A percentile compares a stretch with the other conserved stretches of the same genome.
Conservation (phyloP, 2,888 invertebrate genomes). For the Troglohyphantes excavatus region DNA sequence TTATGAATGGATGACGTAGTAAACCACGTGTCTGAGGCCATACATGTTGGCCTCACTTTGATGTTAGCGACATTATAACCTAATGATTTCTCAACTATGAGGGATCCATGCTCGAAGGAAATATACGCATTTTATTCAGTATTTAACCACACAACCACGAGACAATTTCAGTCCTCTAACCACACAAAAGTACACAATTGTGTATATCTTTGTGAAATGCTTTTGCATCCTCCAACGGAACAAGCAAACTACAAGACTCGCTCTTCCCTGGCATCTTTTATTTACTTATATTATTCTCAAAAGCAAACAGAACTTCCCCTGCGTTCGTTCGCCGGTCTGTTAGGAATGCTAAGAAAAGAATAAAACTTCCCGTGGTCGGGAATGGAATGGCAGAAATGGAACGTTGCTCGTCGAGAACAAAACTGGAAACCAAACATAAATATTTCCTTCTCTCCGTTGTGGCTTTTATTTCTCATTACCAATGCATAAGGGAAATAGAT, state of each 20-base stretch:
- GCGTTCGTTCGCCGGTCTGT: conserved; percentile 20
- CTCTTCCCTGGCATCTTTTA: conserved; percentile 21
- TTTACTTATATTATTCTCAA: conserved; percentile 42
- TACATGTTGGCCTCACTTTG: too few relatives aligned
- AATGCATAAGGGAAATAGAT: conserved; percentile 44
- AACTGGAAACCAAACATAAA: conserved; percentile 36
- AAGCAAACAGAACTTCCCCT: conserved; percentile 38
- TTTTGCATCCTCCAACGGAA: not conserved
- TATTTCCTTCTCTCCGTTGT: conserved; percentile 5
- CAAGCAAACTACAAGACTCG: not conserved
- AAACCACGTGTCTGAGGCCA: too few relatives aligned
- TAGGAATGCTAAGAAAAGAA: conserved; percentile 1
- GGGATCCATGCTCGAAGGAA: too few relatives aligned
- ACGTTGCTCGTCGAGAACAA: conserved; percentile 24
- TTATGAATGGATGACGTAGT: too few relatives aligned
- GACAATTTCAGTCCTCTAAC: not conserved
- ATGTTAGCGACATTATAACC: too few relatives aligned
- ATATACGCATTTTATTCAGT: not conserved
- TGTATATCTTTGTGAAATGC: not conserved
- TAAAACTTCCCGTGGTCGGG: not conserved
- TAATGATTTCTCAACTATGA: too few relatives aligned
- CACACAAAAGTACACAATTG: not conserved
- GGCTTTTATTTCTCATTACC: conserved; percentile 54
- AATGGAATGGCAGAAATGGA: conserved; percentile 47
- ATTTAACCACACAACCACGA: not conserved